Evolutionary conservation across 2,888 invertebrate genomes (phyloP), one percentile per base, ranked within the genome.

Genomic region (Cantharis flavilabris): DNA sequence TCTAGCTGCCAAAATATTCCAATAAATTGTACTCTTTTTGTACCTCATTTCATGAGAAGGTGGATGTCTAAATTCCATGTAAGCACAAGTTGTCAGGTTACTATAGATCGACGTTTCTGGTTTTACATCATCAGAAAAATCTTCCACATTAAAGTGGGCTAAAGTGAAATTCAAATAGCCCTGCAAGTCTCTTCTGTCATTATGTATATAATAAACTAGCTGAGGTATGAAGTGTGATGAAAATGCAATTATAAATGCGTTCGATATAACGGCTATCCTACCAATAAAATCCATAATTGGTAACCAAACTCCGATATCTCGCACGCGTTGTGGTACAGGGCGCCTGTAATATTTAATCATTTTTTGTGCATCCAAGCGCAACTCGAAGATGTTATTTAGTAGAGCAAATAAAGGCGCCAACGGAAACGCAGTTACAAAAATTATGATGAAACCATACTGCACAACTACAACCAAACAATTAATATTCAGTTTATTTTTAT

Each of bases 341-440:
- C 96, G 89, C 33, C 94, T 89, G 82, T 92, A 93, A 82, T 94
- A 93, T 72, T 92, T 92, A 9, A 96, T 89, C 86, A 96, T 93
- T 88, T 96, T 96, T 82, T 93, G 93, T 23, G 96, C 96, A 88
- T 96, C 96, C 76, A 95, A 88, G 26, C 96, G 91, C 89, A 96
- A 94, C 88, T 97, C 96, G 69, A 97, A 88, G 20, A 96, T 90
- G 86, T 97, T 97, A 87, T 96, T 96, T 28, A 95, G 88, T 62
- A 96, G 88, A 1, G 96, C 96, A 87, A 96, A 93, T 1, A 96
- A 87, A 1, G 96, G 96, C 0, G 95, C 96, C 79, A 97, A 86
- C 0, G 96, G 96, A 88, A 97, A 96, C 1, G 96, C 96, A 33
- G 95, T 92, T 26, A 96, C 96, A 85, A 97, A 97, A 65, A 97